These are phyloP conservation scores for Drosophila busckii DNA, from an alignment of 1,140 invertebrate species.

Conservation along the genomic window DNA sequence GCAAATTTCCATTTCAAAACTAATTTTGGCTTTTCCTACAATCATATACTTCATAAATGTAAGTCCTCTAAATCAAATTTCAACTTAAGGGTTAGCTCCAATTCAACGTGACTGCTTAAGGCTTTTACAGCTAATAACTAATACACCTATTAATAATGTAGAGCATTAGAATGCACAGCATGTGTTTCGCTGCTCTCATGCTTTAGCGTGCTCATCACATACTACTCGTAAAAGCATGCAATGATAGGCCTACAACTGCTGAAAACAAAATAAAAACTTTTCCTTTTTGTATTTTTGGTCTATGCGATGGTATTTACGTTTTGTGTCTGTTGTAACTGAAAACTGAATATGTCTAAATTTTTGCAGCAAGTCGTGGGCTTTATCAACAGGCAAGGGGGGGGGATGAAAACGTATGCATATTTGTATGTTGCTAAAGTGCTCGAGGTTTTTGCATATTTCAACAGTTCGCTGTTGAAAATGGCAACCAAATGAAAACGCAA, in stretches of 20 bases:
- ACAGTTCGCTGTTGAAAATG: constrained; percentile 20
- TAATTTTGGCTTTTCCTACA: too few relatives aligned
- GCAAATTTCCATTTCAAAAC: too few relatives aligned
- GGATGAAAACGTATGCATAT: constrained; percentile 8
- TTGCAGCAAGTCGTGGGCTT: constrained; percentile 11
- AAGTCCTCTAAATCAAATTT: not conserved
- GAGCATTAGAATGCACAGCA: constrained; percentile 28
- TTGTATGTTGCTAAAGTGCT: constrained; percentile 24
- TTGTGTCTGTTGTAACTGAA: constrained; percentile 12
- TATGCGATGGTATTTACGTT: constrained; percentile 28
- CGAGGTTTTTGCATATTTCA: constrained; percentile 47
- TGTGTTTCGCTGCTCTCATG: constrained; percentile 13
- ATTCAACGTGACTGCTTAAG: too few relatives aligned
- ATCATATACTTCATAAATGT: too few relatives aligned
- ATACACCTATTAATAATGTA: not conserved
- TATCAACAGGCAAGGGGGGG: too few relatives aligned
- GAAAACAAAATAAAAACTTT: constrained; percentile 6
- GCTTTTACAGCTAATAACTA: too few relatives aligned
- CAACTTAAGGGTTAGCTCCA: too few relatives aligned
- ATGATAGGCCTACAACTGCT: constrained; percentile 21
- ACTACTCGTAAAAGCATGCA: constrained; percentile 9
- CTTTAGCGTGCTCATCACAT: not conserved
- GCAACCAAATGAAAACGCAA: constrained; percentile 30
- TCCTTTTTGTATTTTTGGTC: constrained; percentile 9
- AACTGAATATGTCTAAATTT: constrained; percentile 57